These are phyloP conservation scores for Drosophila parthenogenetica DNA, from an alignment of 2,888 invertebrate genomes.

Conservation along the genomic window DNA sequence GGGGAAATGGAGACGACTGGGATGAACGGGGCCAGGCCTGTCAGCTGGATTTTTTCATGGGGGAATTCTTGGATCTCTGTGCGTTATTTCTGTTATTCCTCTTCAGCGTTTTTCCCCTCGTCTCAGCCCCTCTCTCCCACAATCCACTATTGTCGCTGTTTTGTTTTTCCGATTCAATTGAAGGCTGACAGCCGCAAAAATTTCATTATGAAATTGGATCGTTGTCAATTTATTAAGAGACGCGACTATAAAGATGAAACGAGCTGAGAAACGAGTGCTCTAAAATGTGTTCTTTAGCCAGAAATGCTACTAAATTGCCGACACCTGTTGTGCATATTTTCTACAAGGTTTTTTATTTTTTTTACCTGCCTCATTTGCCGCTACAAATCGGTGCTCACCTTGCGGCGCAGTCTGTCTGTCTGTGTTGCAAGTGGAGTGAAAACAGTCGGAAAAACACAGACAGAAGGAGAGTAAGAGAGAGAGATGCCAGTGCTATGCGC, in stretches of 20 bases:
- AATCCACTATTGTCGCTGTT: slow-evolving; percentile 51
- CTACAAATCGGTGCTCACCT: slow-evolving; percentile 65
- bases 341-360: slow-evolving; percentile 22
- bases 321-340: slow-evolving; percentile 55
- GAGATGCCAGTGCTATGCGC: slow-evolving; percentile 51
- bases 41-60: slow-evolving; percentile 75
- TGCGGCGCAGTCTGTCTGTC: slow-evolving; percentile 35
- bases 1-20: slow-evolving; percentile 14
- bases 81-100: slow-evolving; percentile 58
- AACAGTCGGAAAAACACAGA: slow-evolving; percentile 28
- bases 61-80: slow-evolving; percentile 57
- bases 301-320: slow-evolving; percentile 38
- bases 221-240: slow-evolving; percentile 81
- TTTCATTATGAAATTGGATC: slow-evolving; percentile 85
- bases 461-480: not conserved
- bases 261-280: slow-evolving; percentile 9
- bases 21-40: slow-evolving; percentile 51
- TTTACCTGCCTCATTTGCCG: slow-evolving; percentile 58
- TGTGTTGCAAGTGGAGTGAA: slow-evolving; percentile 39
- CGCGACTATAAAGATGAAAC: slow-evolving; percentile 2
- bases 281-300: slow-evolving; percentile 9
- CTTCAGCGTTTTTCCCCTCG: not conserved
- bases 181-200: slow-evolving; percentile 78
- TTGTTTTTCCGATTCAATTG: slow-evolving; percentile 72
- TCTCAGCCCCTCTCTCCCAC: not conserved